A percentile compares a stretch with the other conserved stretches of the same genome.
Conservation (phyloP, 2,888 invertebrate genomes). For the Julus scandinavius region DNA sequence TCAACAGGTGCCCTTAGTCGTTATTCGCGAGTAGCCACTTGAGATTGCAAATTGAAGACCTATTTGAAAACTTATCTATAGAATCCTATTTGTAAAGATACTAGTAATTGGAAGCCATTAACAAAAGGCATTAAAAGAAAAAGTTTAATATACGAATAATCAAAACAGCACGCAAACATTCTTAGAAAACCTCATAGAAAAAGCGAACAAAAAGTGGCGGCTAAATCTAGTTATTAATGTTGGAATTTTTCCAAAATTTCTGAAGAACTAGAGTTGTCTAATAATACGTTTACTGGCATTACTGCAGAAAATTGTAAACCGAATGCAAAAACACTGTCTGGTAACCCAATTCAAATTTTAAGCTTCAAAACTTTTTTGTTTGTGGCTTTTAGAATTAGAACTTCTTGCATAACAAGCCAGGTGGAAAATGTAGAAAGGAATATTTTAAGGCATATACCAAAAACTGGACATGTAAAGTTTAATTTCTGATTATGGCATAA, state of each 20-base stretch:
- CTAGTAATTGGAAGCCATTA: background rate
- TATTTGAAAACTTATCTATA: background rate
- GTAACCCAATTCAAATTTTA: background rate
- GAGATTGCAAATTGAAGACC: background rate
- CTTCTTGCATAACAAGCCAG: too few relatives aligned
- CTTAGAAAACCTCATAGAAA: background rate
- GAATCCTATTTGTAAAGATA: background rate
- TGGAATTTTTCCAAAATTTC: background rate
- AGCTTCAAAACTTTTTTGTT: background rate
- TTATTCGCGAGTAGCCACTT: too few relatives aligned
- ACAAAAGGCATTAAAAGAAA: background rate
- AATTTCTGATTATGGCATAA: background rate
- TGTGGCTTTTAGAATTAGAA: background rate
- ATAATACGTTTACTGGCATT: background rate
- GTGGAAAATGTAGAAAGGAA: too few relatives aligned
- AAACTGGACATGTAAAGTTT: background rate
- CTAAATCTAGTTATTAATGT: background rate
- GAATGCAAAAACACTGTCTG: slow-evolving; percentile 6
- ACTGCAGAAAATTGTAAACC: background rate
- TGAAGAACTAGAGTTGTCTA: background rate
- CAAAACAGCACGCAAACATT: background rate
- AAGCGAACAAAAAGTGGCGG: background rate
- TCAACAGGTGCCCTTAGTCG: too few relatives aligned
- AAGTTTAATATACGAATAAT: background rate
- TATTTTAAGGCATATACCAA: background rate